Conservation (phyloP, 2,113 vertebrate species). For the Collichthys lucidus region DNA sequence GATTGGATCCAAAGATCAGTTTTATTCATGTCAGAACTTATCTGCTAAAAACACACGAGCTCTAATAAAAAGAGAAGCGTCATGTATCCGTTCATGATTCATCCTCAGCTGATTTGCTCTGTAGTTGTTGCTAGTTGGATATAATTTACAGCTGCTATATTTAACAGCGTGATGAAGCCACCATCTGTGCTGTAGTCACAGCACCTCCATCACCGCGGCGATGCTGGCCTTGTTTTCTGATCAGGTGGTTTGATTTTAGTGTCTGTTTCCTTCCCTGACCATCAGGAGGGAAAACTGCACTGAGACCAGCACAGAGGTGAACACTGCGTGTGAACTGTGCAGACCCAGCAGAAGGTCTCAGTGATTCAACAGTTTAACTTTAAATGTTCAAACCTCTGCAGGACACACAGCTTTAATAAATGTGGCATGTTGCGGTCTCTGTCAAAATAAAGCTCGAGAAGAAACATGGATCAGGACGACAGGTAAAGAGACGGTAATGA, state of each 20-base stretch:
- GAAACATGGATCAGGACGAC: not conserved
- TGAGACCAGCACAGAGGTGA: not conserved
- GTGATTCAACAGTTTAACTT: too few relatives aligned
- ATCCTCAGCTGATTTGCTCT: not conserved
- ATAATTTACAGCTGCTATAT: not conserved
- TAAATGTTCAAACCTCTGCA: not conserved
- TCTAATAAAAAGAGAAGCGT: too few relatives aligned
- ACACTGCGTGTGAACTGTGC: not conserved
- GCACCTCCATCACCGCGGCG: not conserved
- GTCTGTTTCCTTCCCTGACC: not conserved
- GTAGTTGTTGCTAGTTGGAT: not conserved
- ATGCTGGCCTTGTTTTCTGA: not conserved
- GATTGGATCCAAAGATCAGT: not conserved
- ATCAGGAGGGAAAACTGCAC: not conserved
- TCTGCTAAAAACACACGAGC: not conserved
- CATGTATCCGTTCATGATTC: not conserved
- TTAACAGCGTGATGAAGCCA: constrained; percentile 9
- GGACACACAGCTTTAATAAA: not conserved
- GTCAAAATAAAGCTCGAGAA: too few relatives aligned
- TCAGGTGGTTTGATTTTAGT: constrained; percentile 3
- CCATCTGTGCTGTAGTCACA: constrained; percentile 15
- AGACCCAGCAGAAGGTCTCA: not conserved
- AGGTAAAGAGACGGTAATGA: not conserved
- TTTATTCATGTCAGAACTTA: too few relatives aligned
- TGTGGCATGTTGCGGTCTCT: not conserved